Evolutionary conservation across 2,888 invertebrate species (phyloP).

Genomic region (Agrochola macilenta): DNA sequence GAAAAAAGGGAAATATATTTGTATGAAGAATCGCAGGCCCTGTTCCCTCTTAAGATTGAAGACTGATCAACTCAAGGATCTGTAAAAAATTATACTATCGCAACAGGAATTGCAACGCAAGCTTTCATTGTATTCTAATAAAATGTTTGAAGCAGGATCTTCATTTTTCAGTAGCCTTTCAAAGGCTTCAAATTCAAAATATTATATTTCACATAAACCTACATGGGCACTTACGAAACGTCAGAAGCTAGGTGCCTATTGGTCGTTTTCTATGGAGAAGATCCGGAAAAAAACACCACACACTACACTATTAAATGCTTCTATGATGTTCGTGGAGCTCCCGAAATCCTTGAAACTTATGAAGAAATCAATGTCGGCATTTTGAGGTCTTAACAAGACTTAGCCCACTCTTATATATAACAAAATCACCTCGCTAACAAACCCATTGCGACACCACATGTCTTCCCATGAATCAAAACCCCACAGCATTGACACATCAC

Average conservation of each 20-base stretch:
- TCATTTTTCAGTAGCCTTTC: background rate
- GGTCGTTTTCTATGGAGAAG: background rate
- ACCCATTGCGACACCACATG: constrained; percentile 2
- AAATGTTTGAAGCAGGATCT: background rate
- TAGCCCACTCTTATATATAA: too few relatives aligned
- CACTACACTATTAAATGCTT: background rate
- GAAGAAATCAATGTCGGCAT: too few relatives aligned
- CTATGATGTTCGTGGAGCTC: too few relatives aligned
- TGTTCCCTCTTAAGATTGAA: background rate
- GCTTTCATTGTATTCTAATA: background rate
- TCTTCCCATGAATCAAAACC: constrained; percentile 41
- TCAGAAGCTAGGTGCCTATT: background rate
- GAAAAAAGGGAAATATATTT: too few relatives aligned
- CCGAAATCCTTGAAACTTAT: too few relatives aligned
- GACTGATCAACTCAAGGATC: background rate
- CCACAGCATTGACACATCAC: constrained; percentile 50
- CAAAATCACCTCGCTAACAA: background rate
- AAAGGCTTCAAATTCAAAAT: background rate
- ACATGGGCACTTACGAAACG: too few relatives aligned
- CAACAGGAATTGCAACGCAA: too few relatives aligned
- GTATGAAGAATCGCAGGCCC: too few relatives aligned
- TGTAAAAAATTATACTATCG: background rate
- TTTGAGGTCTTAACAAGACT: background rate
- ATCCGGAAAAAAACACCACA: background rate
- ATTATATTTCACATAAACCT: background rate